Evolutionary conservation across 1,140 invertebrate species (phyloP), one percentile per base, ranked within the genome.

Genomic region (Maconellicoccus hirsutus): DNA sequence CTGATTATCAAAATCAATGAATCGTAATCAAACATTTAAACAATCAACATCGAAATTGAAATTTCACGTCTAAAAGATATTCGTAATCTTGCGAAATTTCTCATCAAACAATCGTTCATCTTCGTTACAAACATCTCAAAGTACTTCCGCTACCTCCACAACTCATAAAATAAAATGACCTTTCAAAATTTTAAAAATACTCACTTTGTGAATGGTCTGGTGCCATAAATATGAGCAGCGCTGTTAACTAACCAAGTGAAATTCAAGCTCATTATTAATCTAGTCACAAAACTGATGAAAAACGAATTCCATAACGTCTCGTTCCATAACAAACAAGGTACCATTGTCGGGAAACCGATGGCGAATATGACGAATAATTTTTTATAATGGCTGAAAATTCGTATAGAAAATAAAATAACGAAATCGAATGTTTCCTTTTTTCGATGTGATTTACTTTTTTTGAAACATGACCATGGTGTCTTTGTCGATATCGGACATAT

Each of bases 381-480:
- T 61, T 86, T 80, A 78, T 92, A 93, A 75, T 86, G 86, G 75
- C 90, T 86, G 79, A 75, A 82, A 79, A 76, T 59, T n/a, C n/a
- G 71, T 25, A 72, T 66, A 19, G 14, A 23, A 71, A 73, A 33
- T 21, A 59, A 7, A 59, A 59, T 16, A 70, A n/a, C 29, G 8
- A 66, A 66, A 69, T n/a, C 26, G 6, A 19, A n/a, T 21, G n/a
- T n/a, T n/a, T n/a, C n/a, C n/a, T n/a, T 63, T 8, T 8, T n/a
- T n/a, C 7, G 8, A 6, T 6, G 19, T 52, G n/a, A 21, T 79
- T 79, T 75, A 85, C 84, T 80, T 87, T 77, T 85, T 83, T 78
- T 93, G 91, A 75, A 90, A 87, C 77, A 80, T 82, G n/a, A 89
- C 83, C 1, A 92, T 82, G 19, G 86, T 85, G 80, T 93, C 90